Percentiles rank a stretch among this genome's conserved stretches.
phyloP scores from a whole-genome alignment of 2,888 invertebrate species.

The Myathropa florea region DNA sequence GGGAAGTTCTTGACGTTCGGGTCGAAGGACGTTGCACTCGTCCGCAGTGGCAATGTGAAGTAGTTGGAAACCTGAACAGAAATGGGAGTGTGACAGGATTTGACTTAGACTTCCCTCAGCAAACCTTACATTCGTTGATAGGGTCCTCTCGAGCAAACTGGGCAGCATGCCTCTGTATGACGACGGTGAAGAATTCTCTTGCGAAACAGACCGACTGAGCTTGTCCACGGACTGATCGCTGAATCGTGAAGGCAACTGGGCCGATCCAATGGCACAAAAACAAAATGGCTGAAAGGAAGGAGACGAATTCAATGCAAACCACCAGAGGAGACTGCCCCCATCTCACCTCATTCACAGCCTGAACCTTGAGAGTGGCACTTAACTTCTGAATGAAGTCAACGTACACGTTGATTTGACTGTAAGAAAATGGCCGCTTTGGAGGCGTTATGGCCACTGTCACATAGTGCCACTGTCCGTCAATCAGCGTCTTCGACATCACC shows the following conservation, averaged over 20 bases:
- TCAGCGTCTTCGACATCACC: slow-evolving; percentile 80
- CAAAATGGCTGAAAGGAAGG: slow-evolving; percentile 78
- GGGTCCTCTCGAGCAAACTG: slow-evolving; percentile 79
- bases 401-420: slow-evolving; percentile 83
- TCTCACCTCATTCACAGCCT: slow-evolving; percentile 82
- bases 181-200: slow-evolving; percentile 73
- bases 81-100: not conserved
- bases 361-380: slow-evolving; percentile 83
- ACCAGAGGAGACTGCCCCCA: too few species aligned
- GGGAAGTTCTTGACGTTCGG: slow-evolving; percentile 82
- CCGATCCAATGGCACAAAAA: slow-evolving; percentile 80
- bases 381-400: slow-evolving; percentile 83
- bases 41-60: slow-evolving; percentile 81
- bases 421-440: slow-evolving; percentile 83
- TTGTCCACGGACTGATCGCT: slow-evolving; percentile 67
- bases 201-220: slow-evolving; percentile 76
- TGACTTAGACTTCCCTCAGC: not conserved
- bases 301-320: not conserved
- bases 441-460: slow-evolving; percentile 81
- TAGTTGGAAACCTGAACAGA: slow-evolving; percentile 80
- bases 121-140: slow-evolving; percentile 79
- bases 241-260: slow-evolving; percentile 73
- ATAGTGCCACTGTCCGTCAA: slow-evolving; percentile 83
- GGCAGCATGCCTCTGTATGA: slow-evolving; percentile 78
- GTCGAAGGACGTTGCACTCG: slow-evolving; percentile 80